Base-by-base conservation (phyloP, 35 echinoderm and acorn worm genomes). In the Stichopus chloronotus region DNA sequence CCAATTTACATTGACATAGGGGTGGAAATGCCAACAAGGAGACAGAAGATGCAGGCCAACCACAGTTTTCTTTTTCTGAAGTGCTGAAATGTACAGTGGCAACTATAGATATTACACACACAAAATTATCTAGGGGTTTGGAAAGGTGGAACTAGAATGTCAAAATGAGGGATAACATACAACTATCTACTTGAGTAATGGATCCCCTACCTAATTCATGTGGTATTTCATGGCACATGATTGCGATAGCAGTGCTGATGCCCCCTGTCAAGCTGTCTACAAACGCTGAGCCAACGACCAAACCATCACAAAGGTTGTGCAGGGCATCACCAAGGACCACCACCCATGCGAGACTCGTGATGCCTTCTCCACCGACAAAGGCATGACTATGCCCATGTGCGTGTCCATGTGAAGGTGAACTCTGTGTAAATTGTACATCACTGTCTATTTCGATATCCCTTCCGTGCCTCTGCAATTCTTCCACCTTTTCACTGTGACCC, bases 141-240 rank as follows among this genome's bases (percentile, higher is more conserved):
- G 30, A 43, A 43, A 43, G 30, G 30, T 43, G 30, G 30, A 0
- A 43, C 30, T 1, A 43, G 30, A 43, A 43, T 43, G 30, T 43
- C 30, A 43, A 43, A 43, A 43, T 43, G 30, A 43, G 30, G 30
- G 30, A 43, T 43, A 43, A 43, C 30, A 43, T 43, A 43, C 30
- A 43, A 43, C 0, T 43, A 43, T 43, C 30, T 43, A 43, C 30
- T 43, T 43, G 30, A 43, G 30, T 43, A 43, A 43, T 43, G 3
- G 6, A 56, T 57, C 11, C 14, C 94, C 88, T 91, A 99, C 97
- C 97, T 89, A 99, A 90, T 93, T 99, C 97, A 92, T 99, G 97
- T 20, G 97, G 97, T 8, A 99, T 90, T 78, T 99, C 97, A 90
- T 99, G 97, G 88, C 95, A 99, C 93, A 99, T 94, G 19, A 99